These are phyloP conservation scores for Orchesella flavescens DNA, from an alignment of 2,888 invertebrate genomes.

Conservation along the genomic window DNA sequence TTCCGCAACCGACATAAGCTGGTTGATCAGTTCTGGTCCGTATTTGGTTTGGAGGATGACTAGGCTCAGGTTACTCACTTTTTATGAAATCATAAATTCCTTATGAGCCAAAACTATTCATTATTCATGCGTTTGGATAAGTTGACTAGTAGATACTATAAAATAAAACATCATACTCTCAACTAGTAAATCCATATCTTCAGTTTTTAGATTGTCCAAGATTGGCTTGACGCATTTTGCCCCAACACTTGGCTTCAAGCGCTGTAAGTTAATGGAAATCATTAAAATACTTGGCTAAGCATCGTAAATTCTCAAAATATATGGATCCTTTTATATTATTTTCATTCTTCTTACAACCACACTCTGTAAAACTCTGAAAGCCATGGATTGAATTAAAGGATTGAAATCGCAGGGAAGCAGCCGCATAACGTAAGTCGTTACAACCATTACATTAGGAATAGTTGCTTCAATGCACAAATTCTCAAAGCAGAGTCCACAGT, in stretches of 20 bases:
- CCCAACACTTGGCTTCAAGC: constrained; percentile 61
- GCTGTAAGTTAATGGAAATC: constrained; percentile 47
- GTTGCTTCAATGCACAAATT: constrained; percentile 65
- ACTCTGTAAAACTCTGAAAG: constrained; percentile 66
- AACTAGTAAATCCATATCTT: constrained; percentile 63
- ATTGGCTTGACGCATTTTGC: constrained; percentile 63
- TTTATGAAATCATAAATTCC: background rate
- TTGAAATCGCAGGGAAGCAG: constrained; percentile 70
- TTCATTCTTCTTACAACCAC: constrained; percentile 60
- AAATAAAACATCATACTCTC: constrained; percentile 65
- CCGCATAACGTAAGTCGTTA: constrained; percentile 66
- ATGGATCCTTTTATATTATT: background rate
- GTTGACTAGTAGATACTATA: too few species aligned
- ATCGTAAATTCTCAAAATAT: background rate
- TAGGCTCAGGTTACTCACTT: constrained; percentile 67
- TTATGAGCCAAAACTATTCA: background rate
- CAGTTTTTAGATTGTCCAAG: constrained; percentile 67
- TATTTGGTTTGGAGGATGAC: constrained; percentile 64
- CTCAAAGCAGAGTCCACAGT: constrained; percentile 65
- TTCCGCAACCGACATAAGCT: constrained; percentile 63
- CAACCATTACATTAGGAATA: constrained; percentile 53
- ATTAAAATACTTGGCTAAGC: background rate
- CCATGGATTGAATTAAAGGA: constrained; percentile 68
- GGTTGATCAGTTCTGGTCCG: constrained; percentile 60
- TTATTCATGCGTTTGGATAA: background rate